Conservation (phyloP, 2,888 invertebrate genomes). For the Caenorhabditis sinica region DNA sequence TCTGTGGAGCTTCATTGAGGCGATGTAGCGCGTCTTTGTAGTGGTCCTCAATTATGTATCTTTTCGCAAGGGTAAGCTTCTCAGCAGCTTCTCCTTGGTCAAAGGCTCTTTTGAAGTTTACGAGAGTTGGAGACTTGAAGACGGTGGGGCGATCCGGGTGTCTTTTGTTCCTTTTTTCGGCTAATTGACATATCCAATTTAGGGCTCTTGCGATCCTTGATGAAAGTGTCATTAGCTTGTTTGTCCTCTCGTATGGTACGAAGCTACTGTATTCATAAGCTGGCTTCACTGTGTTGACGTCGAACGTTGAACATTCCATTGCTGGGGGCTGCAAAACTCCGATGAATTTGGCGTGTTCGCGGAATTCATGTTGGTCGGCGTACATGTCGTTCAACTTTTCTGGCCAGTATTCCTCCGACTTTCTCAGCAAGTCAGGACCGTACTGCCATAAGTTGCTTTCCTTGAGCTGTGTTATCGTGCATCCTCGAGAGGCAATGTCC, state of each 20-base stretch:
- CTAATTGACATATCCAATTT: background rate
- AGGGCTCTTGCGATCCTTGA: background rate
- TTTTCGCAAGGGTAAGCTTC: too few species aligned
- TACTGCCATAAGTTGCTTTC: background rate
- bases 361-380: background rate
- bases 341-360: background rate
- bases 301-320: too few species aligned
- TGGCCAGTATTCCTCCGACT: too few species aligned
- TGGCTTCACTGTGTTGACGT: too few species aligned
- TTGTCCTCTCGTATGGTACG: background rate
- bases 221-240: background rate
- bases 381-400: background rate
- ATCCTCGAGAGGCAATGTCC: slow-evolving; percentile 5
- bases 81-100: background rate
- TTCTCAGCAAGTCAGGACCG: background rate
- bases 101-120: background rate
- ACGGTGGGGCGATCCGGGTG: background rate
- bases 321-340: too few species aligned
- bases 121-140: background rate
- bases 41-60: slow-evolving; percentile 1
- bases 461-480: background rate
- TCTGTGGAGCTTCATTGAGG: too few species aligned
- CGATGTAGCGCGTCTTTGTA: background rate
- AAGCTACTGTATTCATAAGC: too few species aligned
- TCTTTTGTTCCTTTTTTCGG: background rate